phyloP scores from a whole-genome alignment of 64 coral and sea anemone species.

The Orbicella faveolata region DNA sequence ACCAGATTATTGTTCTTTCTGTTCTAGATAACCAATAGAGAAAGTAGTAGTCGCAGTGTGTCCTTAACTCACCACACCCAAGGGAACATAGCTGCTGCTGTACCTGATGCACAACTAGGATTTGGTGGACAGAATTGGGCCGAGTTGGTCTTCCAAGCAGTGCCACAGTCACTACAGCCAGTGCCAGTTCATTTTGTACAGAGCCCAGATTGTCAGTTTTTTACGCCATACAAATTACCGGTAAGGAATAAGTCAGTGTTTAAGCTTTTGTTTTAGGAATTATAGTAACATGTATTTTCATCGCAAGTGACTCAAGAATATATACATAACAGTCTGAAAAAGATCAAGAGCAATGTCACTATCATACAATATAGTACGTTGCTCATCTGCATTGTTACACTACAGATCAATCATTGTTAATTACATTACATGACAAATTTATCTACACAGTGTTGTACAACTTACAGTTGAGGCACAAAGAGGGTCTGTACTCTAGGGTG shows the following conservation, averaged over 20 bases:
- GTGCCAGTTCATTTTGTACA: not conserved
- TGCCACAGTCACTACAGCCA: not conserved
- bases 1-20: not conserved
- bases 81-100: not conserved
- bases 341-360: no score
- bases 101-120: not conserved
- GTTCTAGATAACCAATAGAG: not conserved
- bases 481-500: no score
- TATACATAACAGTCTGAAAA: no score
- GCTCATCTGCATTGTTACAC: no score
- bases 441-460: no score
- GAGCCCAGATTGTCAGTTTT: not conserved
- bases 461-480: no score
- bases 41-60: not conserved
- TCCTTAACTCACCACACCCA: not conserved
- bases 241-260: not conserved
- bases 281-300: no score
- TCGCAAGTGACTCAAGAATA: no score
- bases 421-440: no score
- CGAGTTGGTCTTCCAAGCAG: not conserved
- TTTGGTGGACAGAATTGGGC: not conserved
- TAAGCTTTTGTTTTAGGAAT: not conserved
- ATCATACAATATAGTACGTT: no score
- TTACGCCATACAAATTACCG: conserved; percentile 17
- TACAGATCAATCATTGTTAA: no score